Evolutionary conservation across 53 echinoderm and acorn worm genomes (phyloP).

Genomic region (Echinarachnius parma): DNA sequence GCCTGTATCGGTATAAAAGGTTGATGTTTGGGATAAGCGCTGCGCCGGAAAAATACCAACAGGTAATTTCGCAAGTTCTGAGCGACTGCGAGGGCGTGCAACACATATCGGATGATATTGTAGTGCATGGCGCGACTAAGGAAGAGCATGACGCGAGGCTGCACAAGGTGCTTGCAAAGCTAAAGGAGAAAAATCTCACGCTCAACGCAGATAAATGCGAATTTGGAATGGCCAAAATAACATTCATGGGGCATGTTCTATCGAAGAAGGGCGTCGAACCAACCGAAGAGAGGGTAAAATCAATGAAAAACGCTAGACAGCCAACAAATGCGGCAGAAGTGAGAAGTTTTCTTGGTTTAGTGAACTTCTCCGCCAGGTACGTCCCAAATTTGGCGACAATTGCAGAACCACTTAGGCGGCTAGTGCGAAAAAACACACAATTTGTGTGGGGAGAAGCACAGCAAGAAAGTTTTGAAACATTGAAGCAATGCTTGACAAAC

Average conservation of each 20-base stretch:
- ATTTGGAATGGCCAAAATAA: too few species aligned
- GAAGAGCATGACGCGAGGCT: slow-evolving; percentile 59
- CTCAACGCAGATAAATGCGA: slow-evolving; percentile 50
- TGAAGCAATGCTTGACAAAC: slow-evolving; percentile 41
- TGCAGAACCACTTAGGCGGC: slow-evolving; percentile 45
- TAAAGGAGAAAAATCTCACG: slow-evolving; percentile 54
- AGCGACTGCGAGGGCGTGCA: slow-evolving; percentile 53
- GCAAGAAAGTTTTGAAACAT: slow-evolving; percentile 38
- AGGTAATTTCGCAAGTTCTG: slow-evolving; percentile 52
- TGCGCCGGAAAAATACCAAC: slow-evolving; percentile 56
- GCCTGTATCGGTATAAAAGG: slow-evolving; percentile 55
- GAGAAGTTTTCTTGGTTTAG: slow-evolving; percentile 60
- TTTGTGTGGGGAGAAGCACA: slow-evolving; percentile 56
- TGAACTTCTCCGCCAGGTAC: slow-evolving; percentile 65
- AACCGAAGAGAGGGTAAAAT: slow-evolving; percentile 45
- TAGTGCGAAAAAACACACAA: slow-evolving; percentile 32
- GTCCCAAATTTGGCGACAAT: slow-evolving; percentile 59
- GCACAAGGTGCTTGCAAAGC: slow-evolving; percentile 32
- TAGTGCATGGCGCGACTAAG: slow-evolving; percentile 38
- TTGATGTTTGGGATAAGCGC: slow-evolving; percentile 59
- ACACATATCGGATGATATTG: slow-evolving; percentile 71
- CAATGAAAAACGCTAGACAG: slow-evolving; percentile 43
- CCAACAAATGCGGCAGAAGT: slow-evolving; percentile 50
- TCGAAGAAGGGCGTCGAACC: too few species aligned
- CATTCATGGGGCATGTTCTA: too few species aligned